Conservation (phyloP, 2,888 invertebrate species). For the Nemurella pictetii region DNA sequence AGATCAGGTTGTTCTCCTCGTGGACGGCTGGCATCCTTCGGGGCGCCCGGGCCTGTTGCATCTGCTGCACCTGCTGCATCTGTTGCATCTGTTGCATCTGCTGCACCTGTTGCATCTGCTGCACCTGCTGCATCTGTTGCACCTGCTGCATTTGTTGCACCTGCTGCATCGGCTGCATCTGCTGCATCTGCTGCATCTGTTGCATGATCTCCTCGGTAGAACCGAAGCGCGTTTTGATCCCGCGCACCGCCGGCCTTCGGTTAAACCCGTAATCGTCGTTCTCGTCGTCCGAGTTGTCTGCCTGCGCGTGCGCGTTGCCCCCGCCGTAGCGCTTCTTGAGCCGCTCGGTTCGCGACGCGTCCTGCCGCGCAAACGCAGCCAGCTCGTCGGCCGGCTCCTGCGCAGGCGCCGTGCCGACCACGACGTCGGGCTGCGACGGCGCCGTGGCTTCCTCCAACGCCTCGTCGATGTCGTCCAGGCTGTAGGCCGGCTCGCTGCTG, state of each 20-base stretch:
- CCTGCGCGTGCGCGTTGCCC: conserved; percentile 45
- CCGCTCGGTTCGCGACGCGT: conserved; percentile 79
- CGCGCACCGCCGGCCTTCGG: conserved; percentile 83
- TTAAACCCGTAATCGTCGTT: conserved; percentile 90
- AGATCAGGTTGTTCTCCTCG: conserved; percentile 24
- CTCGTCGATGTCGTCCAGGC: conserved; percentile 66
- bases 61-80: conserved; percentile 72
- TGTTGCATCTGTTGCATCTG: conserved; percentile 80
- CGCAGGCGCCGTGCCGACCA: conserved; percentile 67
- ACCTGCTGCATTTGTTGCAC: conserved; percentile 73
- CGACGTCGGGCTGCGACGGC: conserved; percentile 65
- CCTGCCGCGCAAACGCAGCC: conserved; percentile 82
- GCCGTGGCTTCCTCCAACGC: conserved; percentile 56
- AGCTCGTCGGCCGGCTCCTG: conserved; percentile 66
- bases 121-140: conserved; percentile 80
- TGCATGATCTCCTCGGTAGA: conserved; percentile 79
- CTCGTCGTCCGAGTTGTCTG: conserved; percentile 69
- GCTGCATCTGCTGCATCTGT: conserved; percentile 78
- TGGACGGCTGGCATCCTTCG: conserved; percentile 23
- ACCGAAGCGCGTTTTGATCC: conserved; percentile 84
- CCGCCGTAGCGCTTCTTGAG: conserved; percentile 70
- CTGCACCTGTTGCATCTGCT: conserved; percentile 70
- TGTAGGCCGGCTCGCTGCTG: conserved; percentile 62
- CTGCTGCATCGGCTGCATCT: conserved; percentile 69
- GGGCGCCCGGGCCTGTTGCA: conserved; percentile 66